Evolutionary conservation across 2,113 vertebrate genomes (phyloP), one percentile per base, ranked within the genome.

Genomic region (Brachionichthys hirsutus): DNA sequence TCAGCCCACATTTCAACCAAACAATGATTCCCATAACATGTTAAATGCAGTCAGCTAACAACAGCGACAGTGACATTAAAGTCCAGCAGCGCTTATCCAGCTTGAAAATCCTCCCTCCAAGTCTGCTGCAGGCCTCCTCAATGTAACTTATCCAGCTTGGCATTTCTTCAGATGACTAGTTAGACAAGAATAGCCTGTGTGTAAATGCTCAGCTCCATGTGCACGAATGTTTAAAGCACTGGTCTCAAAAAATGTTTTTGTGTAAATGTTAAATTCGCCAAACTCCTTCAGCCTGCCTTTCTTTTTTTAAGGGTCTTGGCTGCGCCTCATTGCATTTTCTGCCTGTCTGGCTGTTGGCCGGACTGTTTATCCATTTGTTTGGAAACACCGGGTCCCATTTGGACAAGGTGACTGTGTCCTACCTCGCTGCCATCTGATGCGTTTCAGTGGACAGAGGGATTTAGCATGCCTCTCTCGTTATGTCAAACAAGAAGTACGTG

Each of bases 321-420:
- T 44, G 52, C 56, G 63, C 19, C 60, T 50, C 48, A 57, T 54
- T 36, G 56, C 13, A 19, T 51, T 75, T 59, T 75, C 61, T 62
- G 41, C 2, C 36, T 38, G 36, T 45, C 49, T 70, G 67, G 24
- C 63, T 11, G 45, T 12, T 19, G 59, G 69, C 50, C 74, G 8
- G 17, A 22, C 56, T 78, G 61, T 74, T 67, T 69, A 48, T 72
- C 30, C 44, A 50, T 62, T 64, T 67, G 54, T 70, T 56, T 65
- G 43, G 60, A 66, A 71, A 57, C 61, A 46, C 30, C 52, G 56
- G 15, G 22, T 57, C 62, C 48, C 54, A 62, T 49, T 48, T 22
- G 34, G 49, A 66, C 74, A 89, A 88, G 86, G 87, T 89, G 80
- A 86, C 70, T 12, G 57, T 51, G 75, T 67, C 78, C 84, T 19